Evolutionary conservation across 2,888 invertebrate genomes (phyloP).

Genomic region (Netelia fuscicornis): DNA sequence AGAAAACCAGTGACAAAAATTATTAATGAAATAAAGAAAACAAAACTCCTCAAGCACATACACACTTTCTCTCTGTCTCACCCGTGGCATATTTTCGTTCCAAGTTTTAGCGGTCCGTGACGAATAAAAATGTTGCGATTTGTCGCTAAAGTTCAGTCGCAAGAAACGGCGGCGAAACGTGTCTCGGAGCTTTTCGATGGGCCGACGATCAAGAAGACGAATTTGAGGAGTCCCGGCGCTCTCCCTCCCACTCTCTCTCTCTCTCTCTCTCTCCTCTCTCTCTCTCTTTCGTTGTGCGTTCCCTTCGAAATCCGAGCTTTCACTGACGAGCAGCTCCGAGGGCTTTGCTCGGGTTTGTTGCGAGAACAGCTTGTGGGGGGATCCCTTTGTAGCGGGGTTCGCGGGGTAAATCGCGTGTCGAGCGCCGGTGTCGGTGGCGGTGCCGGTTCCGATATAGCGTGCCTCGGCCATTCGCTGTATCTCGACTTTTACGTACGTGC

Average conservation of each 20-base stretch:
- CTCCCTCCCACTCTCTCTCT: conserved; percentile 2
- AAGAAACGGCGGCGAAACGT: conserved; percentile 73
- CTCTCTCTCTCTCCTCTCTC: conserved; percentile 26
- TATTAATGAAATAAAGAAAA: not conserved
- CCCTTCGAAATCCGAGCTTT: conserved; percentile 77
- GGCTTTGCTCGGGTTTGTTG: conserved; percentile 52
- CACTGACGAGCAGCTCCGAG: conserved; percentile 73
- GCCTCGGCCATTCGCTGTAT: conserved; percentile 1
- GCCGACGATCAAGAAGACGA: conserved; percentile 66
- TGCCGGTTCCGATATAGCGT: conserved; percentile 66
- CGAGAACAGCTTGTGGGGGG: conserved; percentile 8
- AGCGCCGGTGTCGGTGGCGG: conserved; percentile 70
- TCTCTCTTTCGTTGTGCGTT: conserved; percentile 72
- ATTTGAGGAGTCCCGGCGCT: conserved; percentile 48
- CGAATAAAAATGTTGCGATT: conserved; percentile 2
- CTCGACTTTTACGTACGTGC: conserved; percentile 6
- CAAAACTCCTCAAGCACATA: not conserved
- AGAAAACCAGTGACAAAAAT: not conserved
- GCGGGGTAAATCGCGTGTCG: conserved; percentile 77
- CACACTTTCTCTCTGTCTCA: conserved; percentile 43
- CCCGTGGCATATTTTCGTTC: conserved; percentile 69
- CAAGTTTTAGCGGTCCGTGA: conserved; percentile 20
- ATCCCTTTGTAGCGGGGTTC: conserved; percentile 18
- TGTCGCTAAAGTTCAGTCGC: not conserved
- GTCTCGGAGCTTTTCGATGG: conserved; percentile 75